Base-by-base conservation (phyloP, 2,888 invertebrate species). In the Campoplex capitator region DNA sequence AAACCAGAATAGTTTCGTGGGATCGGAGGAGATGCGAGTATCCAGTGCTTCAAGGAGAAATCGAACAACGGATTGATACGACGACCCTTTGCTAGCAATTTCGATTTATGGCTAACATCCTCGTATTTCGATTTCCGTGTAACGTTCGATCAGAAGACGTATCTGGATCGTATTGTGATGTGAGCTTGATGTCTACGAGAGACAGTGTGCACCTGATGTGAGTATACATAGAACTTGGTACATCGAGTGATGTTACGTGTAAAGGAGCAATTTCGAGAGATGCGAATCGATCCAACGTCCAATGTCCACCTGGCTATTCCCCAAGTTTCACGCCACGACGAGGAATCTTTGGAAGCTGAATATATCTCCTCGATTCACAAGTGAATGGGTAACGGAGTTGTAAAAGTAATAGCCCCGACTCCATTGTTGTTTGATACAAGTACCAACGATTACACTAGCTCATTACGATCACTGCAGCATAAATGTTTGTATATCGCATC, bases 251-350 rank as follows among this genome's bases (percentile, higher is more conserved):
- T 79, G 83, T 68, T 45, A 67, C 71, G 71, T 73, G 32, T 38
- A 38, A 45, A 58, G 74, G 77, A 81, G 83, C 80, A 81, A 83
- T 86, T 86, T 86, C 77, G 32, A 23, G 28, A 75, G 82, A 75
- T 45, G 35, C 68, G 74, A 77, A 84, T 86, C 73, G 77, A 67
- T 81, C 45, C 62, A 16, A 18, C 54, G 65, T 75, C 42, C n/a
- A 62, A 51, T 76, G 68, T 74, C 45, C 23, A 35, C 54, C 67
- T 38, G 56, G 54, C 48, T 67, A 48, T 75, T 38, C 18, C 0
- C n/a, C 45, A 68, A 28, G 7, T 11, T 32, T 65, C 45, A 1
- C 28, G 32, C 35, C 42, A 71, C 75, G 56, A 68, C 71, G 80
- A 67, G 56, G 78, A 38, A 67, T 28, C 38, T 54, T 74, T 23